These are phyloP conservation scores for Murina feae DNA, from an alignment of 2,113 vertebrate species.

Conservation along the genomic window DNA sequence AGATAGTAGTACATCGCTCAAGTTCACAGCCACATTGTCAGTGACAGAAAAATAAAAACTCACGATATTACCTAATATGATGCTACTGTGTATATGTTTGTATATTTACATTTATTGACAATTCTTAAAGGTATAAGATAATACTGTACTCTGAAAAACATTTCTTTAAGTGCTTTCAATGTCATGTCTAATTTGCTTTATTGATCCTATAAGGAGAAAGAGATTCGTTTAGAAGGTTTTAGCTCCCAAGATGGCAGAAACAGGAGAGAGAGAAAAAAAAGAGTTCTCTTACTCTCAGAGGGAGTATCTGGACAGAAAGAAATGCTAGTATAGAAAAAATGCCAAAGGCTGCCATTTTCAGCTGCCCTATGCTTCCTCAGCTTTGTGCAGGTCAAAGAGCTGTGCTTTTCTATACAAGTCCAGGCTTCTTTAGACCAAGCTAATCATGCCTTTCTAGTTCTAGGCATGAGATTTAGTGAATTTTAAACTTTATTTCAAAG, in stretches of 20 bases:
- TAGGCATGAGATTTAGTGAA: not conserved
- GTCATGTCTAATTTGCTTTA: not conserved
- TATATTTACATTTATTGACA: not conserved
- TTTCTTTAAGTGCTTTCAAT: not conserved
- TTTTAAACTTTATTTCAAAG: not conserved
- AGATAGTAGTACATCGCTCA: too few relatives aligned
- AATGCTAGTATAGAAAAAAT: not conserved
- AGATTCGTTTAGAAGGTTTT: not conserved
- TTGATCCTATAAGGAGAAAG: not conserved
- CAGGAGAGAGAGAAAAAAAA: too few relatives aligned
- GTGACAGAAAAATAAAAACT: not conserved
- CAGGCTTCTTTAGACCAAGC: not conserved
- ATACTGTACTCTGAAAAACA: not conserved
- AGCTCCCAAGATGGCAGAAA: not conserved
- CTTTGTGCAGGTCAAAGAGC: not conserved
- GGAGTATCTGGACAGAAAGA: not conserved
- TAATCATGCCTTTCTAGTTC: not conserved
- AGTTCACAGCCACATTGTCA: not conserved
- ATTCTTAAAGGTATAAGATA: not conserved
- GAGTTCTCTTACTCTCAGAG: not conserved
- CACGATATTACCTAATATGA: not conserved
- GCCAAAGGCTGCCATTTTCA: not conserved
- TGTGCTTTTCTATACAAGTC: not conserved
- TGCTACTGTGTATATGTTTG: not conserved
- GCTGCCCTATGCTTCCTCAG: not conserved